Base-by-base conservation (phyloP, 2,888 invertebrate species). In the Himalopsyche japonica region DNA sequence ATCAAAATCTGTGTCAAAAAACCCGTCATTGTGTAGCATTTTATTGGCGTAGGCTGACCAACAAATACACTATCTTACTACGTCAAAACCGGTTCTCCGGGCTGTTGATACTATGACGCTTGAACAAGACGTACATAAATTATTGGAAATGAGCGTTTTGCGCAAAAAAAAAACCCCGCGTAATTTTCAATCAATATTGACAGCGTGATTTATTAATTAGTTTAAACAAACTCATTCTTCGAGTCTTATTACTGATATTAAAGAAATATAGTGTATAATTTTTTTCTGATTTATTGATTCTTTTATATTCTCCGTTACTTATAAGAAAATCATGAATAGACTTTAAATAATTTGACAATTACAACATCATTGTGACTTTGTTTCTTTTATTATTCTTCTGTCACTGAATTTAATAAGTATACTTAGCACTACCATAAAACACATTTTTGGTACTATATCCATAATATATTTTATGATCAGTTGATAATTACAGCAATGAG, bases 51-150 rank as follows among this genome's bases (percentile, higher is more conserved):
- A 57, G 82, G 82, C 78, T 78, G 78, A 49, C 15, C 3, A 43
- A 43, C 43, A 43, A 43, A 7, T 10, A 43, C 43, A 49, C 77
- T 76, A 24, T 10, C 20, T 79, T 79, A 82, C 78, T 79, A 82
- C 49, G 76, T 47, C 77, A 76, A 43, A 77, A 82, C 82, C 82
- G 76, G 82, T 82, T 80, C 30, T 5, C 0, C 57, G 7, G 18
- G n/a, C 57, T 57, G 57, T 57, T 57, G 37, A 20, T 49, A 34
- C 81, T 30, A 27, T 76, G 18, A 34, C 30, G 43, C 76, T 32
- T 48, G 32, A 76, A 78, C 37, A 76, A 82, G 78, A 82, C 49
- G 78, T 82, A 77, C 82, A 82, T 78, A 81, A 8, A 49, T 82
- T 82, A 78, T 32, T n/a, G 30, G 76, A 76, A 76, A 76, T 76